phyloP scores from a whole-genome alignment of 2,113 vertebrate genomes.

The Caranx ignobilis region DNA sequence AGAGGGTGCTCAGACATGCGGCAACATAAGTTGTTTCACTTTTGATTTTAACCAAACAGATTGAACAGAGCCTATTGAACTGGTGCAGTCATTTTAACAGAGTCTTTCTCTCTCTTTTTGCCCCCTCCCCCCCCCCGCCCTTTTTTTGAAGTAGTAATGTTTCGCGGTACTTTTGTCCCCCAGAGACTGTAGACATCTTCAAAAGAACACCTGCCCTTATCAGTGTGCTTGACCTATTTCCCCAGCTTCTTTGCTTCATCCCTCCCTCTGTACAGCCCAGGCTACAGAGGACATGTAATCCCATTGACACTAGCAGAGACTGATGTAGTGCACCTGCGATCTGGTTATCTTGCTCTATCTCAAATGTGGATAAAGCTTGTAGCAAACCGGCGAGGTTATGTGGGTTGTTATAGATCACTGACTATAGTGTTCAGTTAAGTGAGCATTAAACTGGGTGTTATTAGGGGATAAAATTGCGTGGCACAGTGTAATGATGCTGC shows the following conservation, averaged over 20 bases:
- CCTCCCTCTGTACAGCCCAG: conserved; percentile 73
- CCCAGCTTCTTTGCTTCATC: conserved; percentile 69
- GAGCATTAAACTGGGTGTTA: conserved; percentile 35
- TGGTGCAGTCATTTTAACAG: conserved; percentile 20
- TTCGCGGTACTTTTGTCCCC: conserved; percentile 38
- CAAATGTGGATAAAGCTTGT: conserved; percentile 43
- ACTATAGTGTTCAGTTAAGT: conserved; percentile 31
- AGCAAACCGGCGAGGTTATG: conserved; percentile 27
- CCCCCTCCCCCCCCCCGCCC: too few species aligned
- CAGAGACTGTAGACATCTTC: conserved; percentile 79
- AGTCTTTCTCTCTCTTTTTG: conserved; percentile 19
- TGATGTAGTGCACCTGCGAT: conserved; percentile 73
- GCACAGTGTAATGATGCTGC: conserved; percentile 35
- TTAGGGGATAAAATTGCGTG: conserved; percentile 17
- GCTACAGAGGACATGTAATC: conserved; percentile 75
- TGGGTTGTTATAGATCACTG: conserved; percentile 37
- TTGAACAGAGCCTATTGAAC: conserved; percentile 20
- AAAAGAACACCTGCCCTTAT: conserved; percentile 78
- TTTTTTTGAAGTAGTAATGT: conserved; percentile 51
- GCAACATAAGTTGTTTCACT: background rate
- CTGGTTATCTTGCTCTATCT: conserved; percentile 69
- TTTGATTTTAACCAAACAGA: conserved; percentile 20
- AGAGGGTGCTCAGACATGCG: background rate
- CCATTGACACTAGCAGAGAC: conserved; percentile 69
- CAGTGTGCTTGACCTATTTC: conserved; percentile 80